Evolutionary conservation across 2,797 vertebrate genomes (phyloP), one percentile per base, ranked within the genome.

Genomic region (Sebastes diploproa): DNA sequence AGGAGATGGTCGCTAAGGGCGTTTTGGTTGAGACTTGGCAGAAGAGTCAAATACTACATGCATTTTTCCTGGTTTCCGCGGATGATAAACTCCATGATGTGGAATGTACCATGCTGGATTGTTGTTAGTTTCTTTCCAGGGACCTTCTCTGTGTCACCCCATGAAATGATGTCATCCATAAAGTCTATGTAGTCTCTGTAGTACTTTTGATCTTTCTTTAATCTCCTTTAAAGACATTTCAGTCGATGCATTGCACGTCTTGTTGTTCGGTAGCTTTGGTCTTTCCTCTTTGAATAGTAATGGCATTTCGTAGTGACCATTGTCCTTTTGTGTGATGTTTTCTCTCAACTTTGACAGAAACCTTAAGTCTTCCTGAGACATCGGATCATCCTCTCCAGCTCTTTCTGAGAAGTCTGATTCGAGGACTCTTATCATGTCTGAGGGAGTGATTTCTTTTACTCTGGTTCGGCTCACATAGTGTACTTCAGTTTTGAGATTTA

Each of bases 361-460:
- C 50, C 67, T 58, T 0, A 85, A 4, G 42, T 78, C 61, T 4
- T 79, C 72, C 73, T 76, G 80, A 14, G 77, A 76, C 12, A 80
- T 9, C 3, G 2, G 46, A 63, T 55, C 18, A 7, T 79, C 50
- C 13, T 81, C 72, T 13, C 23, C 7, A 2, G 14, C 62, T 27
- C 12, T 78, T 65, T 82, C 73, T 20, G 32, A 70, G 20, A 77
- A 77, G 18, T 77, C 64, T 25, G 55, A 56, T 25, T 56, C 6
- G 5, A 56, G 55, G 23, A 56, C 23, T 13, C 9, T 13, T 56
- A 56, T 56, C 23, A 56, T 56, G 55, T 56, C 55, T 25, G 23
- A 56, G 1, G 75, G 36, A 12, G 55, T 61, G 1, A 78, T 14
- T n/a, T 85, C 54, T 20, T 56, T 52, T 2, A 72, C 61, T 36